Evolutionary conservation across 2,113 vertebrate species (phyloP).

Genomic region (Lontra canadensis): DNA sequence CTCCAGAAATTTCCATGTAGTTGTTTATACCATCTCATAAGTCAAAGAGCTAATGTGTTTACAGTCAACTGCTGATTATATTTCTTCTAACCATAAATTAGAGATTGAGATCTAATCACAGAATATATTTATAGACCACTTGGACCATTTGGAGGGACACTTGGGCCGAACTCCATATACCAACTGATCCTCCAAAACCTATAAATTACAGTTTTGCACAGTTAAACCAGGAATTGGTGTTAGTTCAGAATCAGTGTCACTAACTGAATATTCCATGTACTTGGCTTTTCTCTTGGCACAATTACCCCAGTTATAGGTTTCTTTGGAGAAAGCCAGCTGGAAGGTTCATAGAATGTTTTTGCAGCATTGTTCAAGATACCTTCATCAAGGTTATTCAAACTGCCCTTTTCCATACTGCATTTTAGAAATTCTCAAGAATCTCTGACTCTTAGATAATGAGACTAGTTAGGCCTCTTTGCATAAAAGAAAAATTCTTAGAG

Average conservation of each 20-base stretch:
- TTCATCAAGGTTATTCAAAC: neutral
- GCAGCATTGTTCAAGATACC: neutral
- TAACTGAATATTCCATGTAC: neutral
- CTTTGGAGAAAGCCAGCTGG: neutral
- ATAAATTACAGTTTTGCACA: neutral
- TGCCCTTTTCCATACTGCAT: neutral
- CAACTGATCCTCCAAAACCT: neutral
- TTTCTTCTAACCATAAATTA: neutral
- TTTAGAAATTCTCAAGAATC: neutral
- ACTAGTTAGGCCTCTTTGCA: neutral
- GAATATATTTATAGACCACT: neutral
- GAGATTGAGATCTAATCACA: neutral
- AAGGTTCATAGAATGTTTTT: neutral
- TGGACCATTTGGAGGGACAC: neutral
- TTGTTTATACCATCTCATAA: neutral
- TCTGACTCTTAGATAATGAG: neutral
- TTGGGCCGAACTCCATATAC: neutral
- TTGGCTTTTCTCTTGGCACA: neutral
- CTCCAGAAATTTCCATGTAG: neutral
- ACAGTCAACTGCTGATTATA: neutral
- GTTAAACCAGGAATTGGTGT: neutral
- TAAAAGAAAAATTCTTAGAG: neutral
- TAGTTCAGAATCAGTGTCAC: neutral
- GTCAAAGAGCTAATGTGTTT: neutral
- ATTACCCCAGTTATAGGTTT: neutral